Conservation (phyloP, 2,888 invertebrate genomes). For the Thecocarcelia acutangulata region DNA sequence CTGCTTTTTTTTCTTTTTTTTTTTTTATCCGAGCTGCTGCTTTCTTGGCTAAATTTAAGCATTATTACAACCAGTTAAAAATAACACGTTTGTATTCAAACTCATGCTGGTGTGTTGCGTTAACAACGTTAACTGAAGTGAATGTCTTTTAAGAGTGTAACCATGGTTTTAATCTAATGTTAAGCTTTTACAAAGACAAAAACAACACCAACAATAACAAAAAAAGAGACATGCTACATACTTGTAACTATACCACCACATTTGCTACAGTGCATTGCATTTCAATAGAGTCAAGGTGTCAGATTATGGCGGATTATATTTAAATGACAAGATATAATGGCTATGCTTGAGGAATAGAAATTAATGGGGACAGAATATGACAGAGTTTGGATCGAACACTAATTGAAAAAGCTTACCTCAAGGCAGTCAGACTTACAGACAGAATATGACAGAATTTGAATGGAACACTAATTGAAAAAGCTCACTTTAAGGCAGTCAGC, state of each 20-base stretch:
- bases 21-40: constrained; percentile 28
- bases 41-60: constrained; percentile 31
- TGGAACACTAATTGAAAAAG: constrained; percentile 14
- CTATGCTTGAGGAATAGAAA: constrained; percentile 10
- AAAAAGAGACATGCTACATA: not conserved
- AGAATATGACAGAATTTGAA: not conserved
- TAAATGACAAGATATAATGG: constrained; percentile 37
- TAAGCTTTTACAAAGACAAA: constrained; percentile 15
- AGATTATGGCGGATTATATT: constrained; percentile 49
- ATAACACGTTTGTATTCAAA: constrained; percentile 62
- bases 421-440: not conserved
- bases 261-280: constrained; percentile 35
- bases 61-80: constrained; percentile 49
- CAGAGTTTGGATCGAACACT: not conserved
- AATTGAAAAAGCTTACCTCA: constrained; percentile 10
- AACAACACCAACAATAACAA: not conserved
- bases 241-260: not conserved
- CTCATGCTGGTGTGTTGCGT: not conserved
- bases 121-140: constrained; percentile 53
- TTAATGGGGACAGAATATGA: constrained; percentile 6
- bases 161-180: constrained; percentile 65
- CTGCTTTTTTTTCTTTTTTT: constrained; percentile 16
- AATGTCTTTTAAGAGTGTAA: constrained; percentile 55
- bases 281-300: constrained; percentile 47
- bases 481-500: not conserved